Evolutionary conservation across 2,888 invertebrate species (phyloP).

Genomic region (Cetonia aurata): DNA sequence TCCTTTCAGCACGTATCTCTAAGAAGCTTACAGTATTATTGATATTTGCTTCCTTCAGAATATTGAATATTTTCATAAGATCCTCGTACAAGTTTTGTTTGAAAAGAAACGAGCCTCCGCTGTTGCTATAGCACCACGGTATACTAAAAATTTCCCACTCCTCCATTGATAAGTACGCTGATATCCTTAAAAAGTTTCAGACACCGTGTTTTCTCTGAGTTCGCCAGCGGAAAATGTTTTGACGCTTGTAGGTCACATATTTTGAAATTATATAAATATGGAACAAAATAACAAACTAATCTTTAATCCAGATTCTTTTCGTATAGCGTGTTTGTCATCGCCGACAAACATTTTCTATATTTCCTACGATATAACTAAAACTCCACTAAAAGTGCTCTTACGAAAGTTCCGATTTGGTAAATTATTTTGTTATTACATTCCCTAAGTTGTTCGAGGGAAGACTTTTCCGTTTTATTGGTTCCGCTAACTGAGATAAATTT

Average conservation of each 20-base stretch:
- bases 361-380: slow-evolving; percentile 20
- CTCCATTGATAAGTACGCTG: too few relatives aligned
- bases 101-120: too few relatives aligned
- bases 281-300: slow-evolving; percentile 9
- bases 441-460: slow-evolving; percentile 19
- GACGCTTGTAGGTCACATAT: background rate
- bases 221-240: too few relatives aligned
- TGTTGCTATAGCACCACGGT: too few relatives aligned
- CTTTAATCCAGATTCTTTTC: background rate
- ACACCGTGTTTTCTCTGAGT: too few relatives aligned
- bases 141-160: too few relatives aligned
- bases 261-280: slow-evolving; percentile 1
- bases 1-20: too few relatives aligned
- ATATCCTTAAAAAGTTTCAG: too few relatives aligned
- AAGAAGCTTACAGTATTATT: too few relatives aligned
- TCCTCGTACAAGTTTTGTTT: too few relatives aligned
- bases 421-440: slow-evolving; percentile 38
- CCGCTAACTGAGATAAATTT: slow-evolving; percentile 13
- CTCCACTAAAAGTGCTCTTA: slow-evolving; percentile 12
- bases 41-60: too few relatives aligned
- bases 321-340: slow-evolving; percentile 21
- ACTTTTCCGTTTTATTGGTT: slow-evolving; percentile 25
- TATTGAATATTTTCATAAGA: too few relatives aligned
- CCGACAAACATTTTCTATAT: slow-evolving; percentile 24
- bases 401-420: slow-evolving; percentile 18